Evolutionary conservation across 2,888 invertebrate species (phyloP).

Genomic region (Archaeoteleia sp.): DNA sequence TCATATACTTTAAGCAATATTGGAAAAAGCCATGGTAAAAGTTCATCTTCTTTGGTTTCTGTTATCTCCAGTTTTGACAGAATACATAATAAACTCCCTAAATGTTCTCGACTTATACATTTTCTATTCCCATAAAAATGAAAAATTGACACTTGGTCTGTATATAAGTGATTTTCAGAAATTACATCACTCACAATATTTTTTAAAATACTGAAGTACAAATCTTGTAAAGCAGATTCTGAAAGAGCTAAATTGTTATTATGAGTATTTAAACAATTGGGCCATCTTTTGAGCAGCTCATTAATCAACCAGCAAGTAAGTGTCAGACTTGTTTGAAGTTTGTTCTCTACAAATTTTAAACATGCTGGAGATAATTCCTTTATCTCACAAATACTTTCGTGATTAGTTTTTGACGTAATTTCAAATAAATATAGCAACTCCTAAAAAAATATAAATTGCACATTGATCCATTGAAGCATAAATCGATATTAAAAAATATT

Average conservation of each 20-base stretch:
- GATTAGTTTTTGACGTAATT: too few species aligned
- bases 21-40: constrained; percentile 62
- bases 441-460: too few species aligned
- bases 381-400: too few species aligned
- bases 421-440: too few species aligned
- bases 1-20: constrained; percentile 55
- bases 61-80: constrained; percentile 65
- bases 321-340: too few species aligned
- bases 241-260: constrained; percentile 51
- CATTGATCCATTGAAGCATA: too few species aligned
- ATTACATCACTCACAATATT: constrained; percentile 57
- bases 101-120: constrained; percentile 28
- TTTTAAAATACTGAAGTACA: constrained; percentile 60
- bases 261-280: too few species aligned
- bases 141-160: constrained; percentile 5
- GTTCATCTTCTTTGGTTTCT: constrained; percentile 58
- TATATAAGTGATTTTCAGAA: constrained; percentile 29
- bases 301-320: too few species aligned
- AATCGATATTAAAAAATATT: too few species aligned
- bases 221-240: constrained; percentile 60
- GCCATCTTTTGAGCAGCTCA: too few species aligned
- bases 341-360: too few species aligned
- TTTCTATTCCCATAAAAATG: constrained; percentile 6
- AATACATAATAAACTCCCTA: constrained; percentile 60
- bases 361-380: too few species aligned